Percentiles rank a stretch among this genome's conserved stretches.
Conservation (phyloP, 2,888 invertebrate species). For the Drosophila setosimentum region DNA sequence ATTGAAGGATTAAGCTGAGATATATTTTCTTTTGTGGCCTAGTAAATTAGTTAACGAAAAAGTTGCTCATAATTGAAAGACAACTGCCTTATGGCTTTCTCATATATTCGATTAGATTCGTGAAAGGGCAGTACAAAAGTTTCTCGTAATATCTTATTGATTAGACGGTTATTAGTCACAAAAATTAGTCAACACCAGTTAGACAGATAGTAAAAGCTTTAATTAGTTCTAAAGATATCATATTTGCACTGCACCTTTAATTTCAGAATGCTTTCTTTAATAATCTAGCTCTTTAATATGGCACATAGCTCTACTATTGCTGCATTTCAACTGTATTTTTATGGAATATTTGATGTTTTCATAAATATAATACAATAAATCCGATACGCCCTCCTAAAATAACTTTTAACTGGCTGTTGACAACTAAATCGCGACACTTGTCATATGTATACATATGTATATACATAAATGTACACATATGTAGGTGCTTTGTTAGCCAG, state of each 20-base stretch:
- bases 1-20: slow-evolving; percentile 1
- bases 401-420: slow-evolving; percentile 10
- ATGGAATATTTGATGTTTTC: not conserved
- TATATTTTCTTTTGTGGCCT: slow-evolving; percentile 21
- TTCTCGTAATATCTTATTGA: not conserved
- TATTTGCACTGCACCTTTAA: not conserved
- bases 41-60: slow-evolving; percentile 59
- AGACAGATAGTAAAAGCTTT: not conserved
- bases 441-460: slow-evolving; percentile 3
- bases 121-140: slow-evolving; percentile 5
- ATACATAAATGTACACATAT: slow-evolving; percentile 8
- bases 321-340: not conserved
- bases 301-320: not conserved
- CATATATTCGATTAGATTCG: slow-evolving; percentile 1
- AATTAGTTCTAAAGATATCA: not conserved
- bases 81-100: slow-evolving; percentile 19
- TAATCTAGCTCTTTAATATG: not conserved
- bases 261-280: not conserved
- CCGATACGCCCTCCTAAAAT: not conserved
- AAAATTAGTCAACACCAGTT: not conserved
- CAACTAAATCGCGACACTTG: slow-evolving; percentile 14
- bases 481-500: slow-evolving; percentile 33
- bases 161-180: not conserved
- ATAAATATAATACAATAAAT: slow-evolving; percentile 2
- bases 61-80: slow-evolving; percentile 27